phyloP scores from a whole-genome alignment of 1,140 invertebrate species.

The Drosophila funebris region DNA sequence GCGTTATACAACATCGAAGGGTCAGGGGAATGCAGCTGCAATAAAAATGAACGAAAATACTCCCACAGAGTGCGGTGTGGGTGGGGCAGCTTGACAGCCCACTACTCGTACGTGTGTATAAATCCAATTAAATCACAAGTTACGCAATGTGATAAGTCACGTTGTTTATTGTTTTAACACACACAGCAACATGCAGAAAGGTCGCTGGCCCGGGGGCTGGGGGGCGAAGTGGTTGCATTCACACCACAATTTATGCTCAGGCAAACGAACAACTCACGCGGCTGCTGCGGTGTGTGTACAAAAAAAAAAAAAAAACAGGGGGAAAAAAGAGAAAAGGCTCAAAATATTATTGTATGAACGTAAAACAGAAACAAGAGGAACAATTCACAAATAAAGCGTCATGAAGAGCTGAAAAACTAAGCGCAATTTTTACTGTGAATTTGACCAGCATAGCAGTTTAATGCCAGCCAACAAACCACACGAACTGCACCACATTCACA shows the following conservation, averaged over 20 bases:
- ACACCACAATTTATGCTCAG: slow-evolving; percentile 74
- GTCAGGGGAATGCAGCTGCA: slow-evolving; percentile 42
- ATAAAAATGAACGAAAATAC: too few relatives aligned
- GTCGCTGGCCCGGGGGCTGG: too few relatives aligned
- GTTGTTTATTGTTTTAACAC: slow-evolving; percentile 76
- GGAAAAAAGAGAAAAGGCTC: not conserved
- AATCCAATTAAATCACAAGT: slow-evolving; percentile 82
- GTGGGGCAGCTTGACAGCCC: slow-evolving; percentile 4
- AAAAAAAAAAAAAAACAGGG: slow-evolving; percentile 21
- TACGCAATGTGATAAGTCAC: slow-evolving; percentile 81
- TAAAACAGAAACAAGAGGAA: not conserved
- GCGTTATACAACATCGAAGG: slow-evolving; percentile 29
- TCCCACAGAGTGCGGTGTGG: too few relatives aligned
- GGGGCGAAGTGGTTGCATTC: slow-evolving; percentile 22
- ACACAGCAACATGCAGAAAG: slow-evolving; percentile 6
- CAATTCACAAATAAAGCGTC: slow-evolving; percentile 26
- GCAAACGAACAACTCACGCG: slow-evolving; percentile 65
- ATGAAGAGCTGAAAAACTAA: slow-evolving; percentile 48
- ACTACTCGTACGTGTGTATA: slow-evolving; percentile 58
- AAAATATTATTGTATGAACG: not conserved
- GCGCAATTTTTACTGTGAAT: slow-evolving; percentile 46
- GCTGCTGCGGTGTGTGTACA: slow-evolving; percentile 50
- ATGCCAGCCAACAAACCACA: too few relatives aligned
- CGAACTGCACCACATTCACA: slow-evolving; percentile 1
- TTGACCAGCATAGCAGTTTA: slow-evolving; percentile 19